phyloP scores from a whole-genome alignment of 2,888 invertebrate genomes.

The Xiphydria camelus region DNA sequence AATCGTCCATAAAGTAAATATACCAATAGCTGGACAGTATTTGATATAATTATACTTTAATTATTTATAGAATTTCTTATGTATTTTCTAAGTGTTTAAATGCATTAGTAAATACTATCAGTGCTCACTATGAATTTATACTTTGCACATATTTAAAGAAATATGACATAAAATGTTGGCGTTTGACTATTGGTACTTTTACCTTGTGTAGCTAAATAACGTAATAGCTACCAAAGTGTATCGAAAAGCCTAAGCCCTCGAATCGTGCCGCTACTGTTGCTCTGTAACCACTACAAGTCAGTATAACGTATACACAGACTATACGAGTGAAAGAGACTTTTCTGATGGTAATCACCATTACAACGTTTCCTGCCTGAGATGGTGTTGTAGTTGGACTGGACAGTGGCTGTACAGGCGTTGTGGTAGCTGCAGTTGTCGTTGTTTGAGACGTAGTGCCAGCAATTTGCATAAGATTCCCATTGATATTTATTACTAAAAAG shows the following conservation, averaged over 20 bases:
- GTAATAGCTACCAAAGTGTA: not conserved
- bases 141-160: too few relatives aligned
- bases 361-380: constrained; percentile 67
- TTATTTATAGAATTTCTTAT: too few relatives aligned
- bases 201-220: too few relatives aligned
- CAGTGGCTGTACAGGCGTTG: constrained; percentile 56
- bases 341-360: constrained; percentile 66
- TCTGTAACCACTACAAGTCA: constrained; percentile 50
- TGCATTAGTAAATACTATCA: too few relatives aligned
- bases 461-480: constrained; percentile 77
- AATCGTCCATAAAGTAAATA: too few relatives aligned
- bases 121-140: too few relatives aligned
- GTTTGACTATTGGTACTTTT: too few relatives aligned
- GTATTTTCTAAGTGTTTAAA: too few relatives aligned
- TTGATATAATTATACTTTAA: too few relatives aligned
- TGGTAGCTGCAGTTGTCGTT: constrained; percentile 59
- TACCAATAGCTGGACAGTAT: too few relatives aligned
- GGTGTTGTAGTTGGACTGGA: constrained; percentile 51
- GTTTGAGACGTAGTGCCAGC: constrained; percentile 56
- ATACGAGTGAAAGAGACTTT: constrained; percentile 48
- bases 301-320: constrained; percentile 48
- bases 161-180: too few relatives aligned
- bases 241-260: too few relatives aligned
- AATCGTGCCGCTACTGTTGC: constrained; percentile 34
- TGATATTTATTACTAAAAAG: constrained; percentile 70